phyloP scores from a whole-genome alignment of 2,113 vertebrate genomes.

The Bostrychus sinensis region DNA sequence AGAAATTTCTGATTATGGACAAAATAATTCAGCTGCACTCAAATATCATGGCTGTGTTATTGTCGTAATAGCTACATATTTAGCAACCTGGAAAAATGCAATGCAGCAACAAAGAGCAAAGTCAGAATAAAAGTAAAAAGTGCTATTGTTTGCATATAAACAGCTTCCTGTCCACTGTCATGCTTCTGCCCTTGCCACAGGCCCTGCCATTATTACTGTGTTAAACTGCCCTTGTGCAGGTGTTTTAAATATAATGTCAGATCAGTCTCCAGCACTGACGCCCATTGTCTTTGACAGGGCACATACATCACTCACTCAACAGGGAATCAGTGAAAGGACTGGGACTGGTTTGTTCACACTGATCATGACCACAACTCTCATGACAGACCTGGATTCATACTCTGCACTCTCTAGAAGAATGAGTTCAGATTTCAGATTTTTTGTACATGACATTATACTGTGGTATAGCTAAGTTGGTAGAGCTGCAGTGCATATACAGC shows the following conservation, averaged over 20 bases:
- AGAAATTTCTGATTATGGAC: too few relatives aligned
- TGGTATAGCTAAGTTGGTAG: too few relatives aligned
- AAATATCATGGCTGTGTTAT: too few relatives aligned
- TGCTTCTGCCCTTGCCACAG: slow-evolving; percentile 4
- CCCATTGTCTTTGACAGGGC: slow-evolving; percentile 11
- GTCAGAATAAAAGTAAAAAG: not conserved
- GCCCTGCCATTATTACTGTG: slow-evolving; percentile 3
- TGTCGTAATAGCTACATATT: too few relatives aligned
- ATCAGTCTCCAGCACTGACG: slow-evolving; percentile 1
- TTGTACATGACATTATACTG: too few relatives aligned
- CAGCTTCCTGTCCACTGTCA: too few relatives aligned
- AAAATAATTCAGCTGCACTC: too few relatives aligned
- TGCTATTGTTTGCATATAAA: not conserved
- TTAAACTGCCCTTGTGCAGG: slow-evolving; percentile 9
- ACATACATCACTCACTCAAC: slow-evolving; percentile 14
- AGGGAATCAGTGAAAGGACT: slow-evolving; percentile 8
- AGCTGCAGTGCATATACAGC: too few relatives aligned
- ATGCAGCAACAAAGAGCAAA: not conserved
- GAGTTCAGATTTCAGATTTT: too few relatives aligned
- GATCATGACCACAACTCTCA: not conserved
- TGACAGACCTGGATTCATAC: not conserved
- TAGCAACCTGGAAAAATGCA: too few relatives aligned
- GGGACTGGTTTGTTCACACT: not conserved
- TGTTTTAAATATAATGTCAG: slow-evolving; percentile 29
- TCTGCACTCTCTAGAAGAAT: too few relatives aligned